Percentiles rank a stretch among this genome's conserved stretches.
Evolutionary conservation across 2,797 vertebrate species (phyloP).

Genomic region (Clamator glandarius): DNA sequence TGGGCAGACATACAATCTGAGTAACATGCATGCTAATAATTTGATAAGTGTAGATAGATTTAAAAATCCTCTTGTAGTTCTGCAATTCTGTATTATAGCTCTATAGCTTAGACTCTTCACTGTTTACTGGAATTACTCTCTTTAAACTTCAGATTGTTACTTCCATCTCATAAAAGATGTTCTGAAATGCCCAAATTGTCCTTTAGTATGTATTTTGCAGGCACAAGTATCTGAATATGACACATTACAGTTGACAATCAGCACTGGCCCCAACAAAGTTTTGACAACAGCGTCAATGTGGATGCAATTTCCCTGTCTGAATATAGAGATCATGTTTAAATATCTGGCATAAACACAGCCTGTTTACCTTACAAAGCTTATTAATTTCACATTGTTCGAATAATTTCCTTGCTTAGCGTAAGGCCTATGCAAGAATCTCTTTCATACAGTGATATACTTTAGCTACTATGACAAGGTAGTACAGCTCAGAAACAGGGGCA

Average conservation of each 20-base stretch:
- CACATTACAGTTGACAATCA: not conserved
- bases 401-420: not conserved
- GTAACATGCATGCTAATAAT: not conserved
- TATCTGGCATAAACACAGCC: not conserved
- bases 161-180: not conserved
- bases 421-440: not conserved
- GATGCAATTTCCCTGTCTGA: not conserved
- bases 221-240: not conserved
- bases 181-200: not conserved
- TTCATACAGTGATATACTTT: not conserved
- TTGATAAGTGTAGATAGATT: not conserved
- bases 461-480: not conserved
- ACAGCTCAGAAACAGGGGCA: not conserved
- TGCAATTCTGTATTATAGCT: not conserved
- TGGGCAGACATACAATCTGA: not conserved
- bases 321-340: not conserved
- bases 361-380: slow-evolving; percentile 1
- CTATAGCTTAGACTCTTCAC: not conserved
- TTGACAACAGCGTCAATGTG: not conserved
- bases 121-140: not conserved
- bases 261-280: not conserved
- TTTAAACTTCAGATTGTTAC: not conserved
- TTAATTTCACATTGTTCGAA: not conserved
- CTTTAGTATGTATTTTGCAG: not conserved
- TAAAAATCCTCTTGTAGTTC: not conserved